These are phyloP conservation scores for Trachelipus rathkii DNA, from an alignment of 1,140 invertebrate genomes.

Conservation along the genomic window DNA sequence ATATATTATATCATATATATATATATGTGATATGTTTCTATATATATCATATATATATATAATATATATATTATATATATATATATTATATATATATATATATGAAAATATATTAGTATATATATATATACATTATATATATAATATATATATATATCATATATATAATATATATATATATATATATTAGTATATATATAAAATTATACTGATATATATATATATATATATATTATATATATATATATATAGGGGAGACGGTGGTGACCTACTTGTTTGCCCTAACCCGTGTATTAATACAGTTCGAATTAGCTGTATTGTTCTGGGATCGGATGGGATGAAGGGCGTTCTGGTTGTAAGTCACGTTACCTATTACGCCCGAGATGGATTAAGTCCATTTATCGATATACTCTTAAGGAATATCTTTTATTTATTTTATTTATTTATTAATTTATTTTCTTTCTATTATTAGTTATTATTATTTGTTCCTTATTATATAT, in stretches of 20 bases:
- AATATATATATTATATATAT: no score
- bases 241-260: conserved; percentile 62
- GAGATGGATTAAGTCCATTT: conserved; percentile 68
- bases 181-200: background rate
- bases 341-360: conserved; percentile 81
- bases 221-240: background rate
- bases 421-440: background rate
- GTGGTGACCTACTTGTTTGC: conserved; percentile 85
- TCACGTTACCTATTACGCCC: conserved; percentile 74
- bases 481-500: no score
- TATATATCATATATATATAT: no score
- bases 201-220: background rate
- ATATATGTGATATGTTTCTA: no score
- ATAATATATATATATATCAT: background rate
- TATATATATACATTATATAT: background rate
- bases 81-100: no score
- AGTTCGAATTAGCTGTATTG: conserved; percentile 82
- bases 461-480: no score
- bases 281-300: conserved; percentile 64
- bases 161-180: background rate
- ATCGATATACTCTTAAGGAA: background rate
- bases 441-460: background rate
- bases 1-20: no score
- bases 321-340: conserved; percentile 83
- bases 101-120: background rate